Conservation (phyloP, 2,113 vertebrate genomes). For the Phycodurus eques region DNA sequence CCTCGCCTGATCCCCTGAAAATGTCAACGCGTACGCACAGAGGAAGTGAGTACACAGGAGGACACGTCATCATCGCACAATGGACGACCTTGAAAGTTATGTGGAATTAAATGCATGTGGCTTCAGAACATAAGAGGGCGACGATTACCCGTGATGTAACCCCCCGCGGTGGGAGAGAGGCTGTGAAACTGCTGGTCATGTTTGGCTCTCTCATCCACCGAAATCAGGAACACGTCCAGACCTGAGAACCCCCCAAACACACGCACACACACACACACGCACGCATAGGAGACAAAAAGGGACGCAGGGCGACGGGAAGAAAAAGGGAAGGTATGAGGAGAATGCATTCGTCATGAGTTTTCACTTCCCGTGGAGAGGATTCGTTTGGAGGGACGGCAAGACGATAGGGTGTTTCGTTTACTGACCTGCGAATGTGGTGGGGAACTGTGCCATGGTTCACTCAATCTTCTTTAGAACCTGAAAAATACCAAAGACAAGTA, state of each 20-base stretch:
- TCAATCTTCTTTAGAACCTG: constrained; percentile 75
- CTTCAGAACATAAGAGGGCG: neutral
- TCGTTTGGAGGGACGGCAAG: constrained; percentile 7
- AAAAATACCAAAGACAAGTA: constrained; percentile 23
- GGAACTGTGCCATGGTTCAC: constrained; percentile 98
- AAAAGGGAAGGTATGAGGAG: constrained; percentile 14
- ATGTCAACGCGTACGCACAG: constrained; percentile 8
- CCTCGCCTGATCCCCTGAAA: constrained; percentile 92
- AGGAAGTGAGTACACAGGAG: constrained; percentile 1
- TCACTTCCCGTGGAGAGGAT: constrained; percentile 34
- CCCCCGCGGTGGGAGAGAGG: constrained; percentile 85
- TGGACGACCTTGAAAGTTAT: neutral
- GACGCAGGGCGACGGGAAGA: constrained; percentile 2
- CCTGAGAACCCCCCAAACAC: constrained; percentile 63
- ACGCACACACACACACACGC: neutral
- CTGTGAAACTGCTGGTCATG: constrained; percentile 98
- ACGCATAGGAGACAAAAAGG: constrained; percentile 8
- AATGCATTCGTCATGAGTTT: constrained; percentile 45
- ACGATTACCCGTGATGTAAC: constrained; percentile 89
- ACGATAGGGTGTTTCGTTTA: constrained; percentile 2
- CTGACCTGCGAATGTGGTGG: constrained; percentile 92
- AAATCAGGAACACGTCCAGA: constrained; percentile 92
- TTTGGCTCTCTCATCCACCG: constrained; percentile 93
- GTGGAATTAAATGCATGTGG: neutral
- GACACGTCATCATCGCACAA: neutral